Evolutionary conservation across 2,113 vertebrate species (phyloP).

Genomic region (Sturnira hondurensis): DNA sequence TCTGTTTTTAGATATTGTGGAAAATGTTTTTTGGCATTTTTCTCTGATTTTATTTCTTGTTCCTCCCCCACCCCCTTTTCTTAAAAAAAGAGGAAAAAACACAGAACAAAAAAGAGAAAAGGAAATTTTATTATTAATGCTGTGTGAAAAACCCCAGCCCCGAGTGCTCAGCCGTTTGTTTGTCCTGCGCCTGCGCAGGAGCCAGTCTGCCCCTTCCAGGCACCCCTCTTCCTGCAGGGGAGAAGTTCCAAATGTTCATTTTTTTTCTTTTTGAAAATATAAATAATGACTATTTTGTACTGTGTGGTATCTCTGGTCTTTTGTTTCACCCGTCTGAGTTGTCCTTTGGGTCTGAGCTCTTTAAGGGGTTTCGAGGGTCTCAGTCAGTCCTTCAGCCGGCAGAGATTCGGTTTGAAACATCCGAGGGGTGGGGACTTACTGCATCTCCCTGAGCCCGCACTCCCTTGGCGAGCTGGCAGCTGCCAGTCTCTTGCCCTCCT

Average conservation of each 20-base stretch:
- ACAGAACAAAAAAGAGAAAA: conserved; percentile 51
- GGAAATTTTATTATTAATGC: conserved; percentile 67
- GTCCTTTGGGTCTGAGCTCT: conserved; percentile 18
- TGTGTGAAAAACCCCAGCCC: conserved; percentile 68
- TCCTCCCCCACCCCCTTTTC: conserved; percentile 11
- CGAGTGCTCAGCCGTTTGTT: conserved; percentile 78
- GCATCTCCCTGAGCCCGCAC: not conserved
- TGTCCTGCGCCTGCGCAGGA: conserved; percentile 77
- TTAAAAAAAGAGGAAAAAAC: conserved; percentile 41
- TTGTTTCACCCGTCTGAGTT: conserved; percentile 57
- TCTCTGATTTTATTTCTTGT: conserved; percentile 75
- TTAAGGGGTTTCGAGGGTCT: conserved; percentile 34
- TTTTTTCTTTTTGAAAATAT: conserved; percentile 84
- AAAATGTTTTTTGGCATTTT: conserved; percentile 81
- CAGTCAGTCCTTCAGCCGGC: not conserved
- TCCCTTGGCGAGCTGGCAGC: conserved; percentile 10
- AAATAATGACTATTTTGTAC: conserved; percentile 90
- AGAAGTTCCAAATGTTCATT: conserved; percentile 82
- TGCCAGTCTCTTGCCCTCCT: not conserved
- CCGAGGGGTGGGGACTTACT: not conserved
- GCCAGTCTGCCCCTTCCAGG: conserved; percentile 79
- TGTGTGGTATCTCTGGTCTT: conserved; percentile 77
- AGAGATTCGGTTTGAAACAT: not conserved
- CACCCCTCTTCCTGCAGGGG: conserved; percentile 79
- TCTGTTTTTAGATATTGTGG: conserved; percentile 81